Evolutionary conservation across 2,113 vertebrate species (phyloP), one percentile per base, ranked within the genome.

Genomic region (Hemiscyllium ocellatum): DNA sequence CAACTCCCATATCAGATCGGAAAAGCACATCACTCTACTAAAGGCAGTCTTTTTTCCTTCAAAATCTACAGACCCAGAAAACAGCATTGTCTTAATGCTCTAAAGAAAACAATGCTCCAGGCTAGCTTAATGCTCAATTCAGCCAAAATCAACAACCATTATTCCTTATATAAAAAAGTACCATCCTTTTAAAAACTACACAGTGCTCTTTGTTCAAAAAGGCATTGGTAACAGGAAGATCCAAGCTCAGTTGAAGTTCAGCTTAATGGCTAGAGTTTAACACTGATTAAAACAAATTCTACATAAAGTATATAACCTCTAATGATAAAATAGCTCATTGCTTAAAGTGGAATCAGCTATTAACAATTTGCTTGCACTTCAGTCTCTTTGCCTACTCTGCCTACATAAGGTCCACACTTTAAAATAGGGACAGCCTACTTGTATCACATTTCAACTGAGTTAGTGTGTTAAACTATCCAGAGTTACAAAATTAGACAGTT

Each of bases 301-400:
- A 24, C 12, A 33, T 12, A 56, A 89, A 19, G 29, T 90, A 33
- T 61, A 52, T 26, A 90, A 17, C 20, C 13, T 1, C 47, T 37
- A 42, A 3, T 29, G 50, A 29, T 37, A 47, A 83, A 42, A 47
- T 42, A 24, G 2, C 17, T 69, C 68, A 69, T 83, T 42, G 37
- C n/a, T 80, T 37, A 37, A 80, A n/a, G 33, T 56, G 50, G 50
- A 50, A 8, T 90, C 52, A 90, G 13, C 87, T 91, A 15, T 68
- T 93, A 90, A 52, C 37, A 86, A 13, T 0, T 0, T 37, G 97
- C 97, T 97, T 97, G 97, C 97, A 96, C 97, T 97, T 97, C 56
- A 20, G 17, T 19, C 13, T 61, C 22, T 56, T 97, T 56, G 8
- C 61, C 29, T 17, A 33, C 26, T 17, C 5, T 29, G 52, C 4